Base-by-base conservation (phyloP, 1,140 invertebrate species). In the Caerostris darwini region DNA sequence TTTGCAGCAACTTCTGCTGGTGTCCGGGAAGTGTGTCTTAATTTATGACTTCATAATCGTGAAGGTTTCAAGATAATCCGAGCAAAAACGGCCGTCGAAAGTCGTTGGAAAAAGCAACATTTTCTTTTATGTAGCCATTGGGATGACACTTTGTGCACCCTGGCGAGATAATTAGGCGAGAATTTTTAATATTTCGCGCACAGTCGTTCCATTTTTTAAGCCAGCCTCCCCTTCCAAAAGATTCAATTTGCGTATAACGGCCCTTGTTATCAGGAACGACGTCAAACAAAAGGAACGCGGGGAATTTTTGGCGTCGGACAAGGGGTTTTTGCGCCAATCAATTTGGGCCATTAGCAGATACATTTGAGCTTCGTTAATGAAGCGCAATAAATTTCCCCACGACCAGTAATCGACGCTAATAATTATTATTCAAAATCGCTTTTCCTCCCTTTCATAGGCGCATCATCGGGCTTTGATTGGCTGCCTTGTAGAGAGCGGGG, bases 381-480 rank as follows among this genome's bases (percentile, higher is more conserved):
- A 92, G 59, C 77, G 90, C 59, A 92, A 92, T 92, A 92, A 92
- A 92, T 92, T 92, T 85, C 58, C 81, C 82, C 90, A 61, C 81
- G 59, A 56, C 90, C 90, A 92, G 90, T 92, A 92, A 92, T 92
- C 90, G 90, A 64, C 81, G 57, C 90, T 83, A 92, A 92, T 92
- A 92, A 92, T 92, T 92, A 92, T 92, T 92, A 92, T 92, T 92
- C 90, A 91, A 83, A 91, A 91, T 91, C 90, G 71, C 90, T 90
- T 90, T 77, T 90, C 90, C 90, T 91, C 90, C 57, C 71, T 82
- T 91, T 91, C 58, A 89, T 8, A 82, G 53, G 90, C 67, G 69
- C 90, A 87, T 87, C 85, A 87, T 87, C 85, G 85, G 7, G 71
- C 90, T 91, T 91, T 91, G 90, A 91, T 91, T 92, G 90, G 90